These are phyloP conservation scores for Agrilus planipennis DNA, from an alignment of 1,140 invertebrate species.

Conservation along the genomic window DNA sequence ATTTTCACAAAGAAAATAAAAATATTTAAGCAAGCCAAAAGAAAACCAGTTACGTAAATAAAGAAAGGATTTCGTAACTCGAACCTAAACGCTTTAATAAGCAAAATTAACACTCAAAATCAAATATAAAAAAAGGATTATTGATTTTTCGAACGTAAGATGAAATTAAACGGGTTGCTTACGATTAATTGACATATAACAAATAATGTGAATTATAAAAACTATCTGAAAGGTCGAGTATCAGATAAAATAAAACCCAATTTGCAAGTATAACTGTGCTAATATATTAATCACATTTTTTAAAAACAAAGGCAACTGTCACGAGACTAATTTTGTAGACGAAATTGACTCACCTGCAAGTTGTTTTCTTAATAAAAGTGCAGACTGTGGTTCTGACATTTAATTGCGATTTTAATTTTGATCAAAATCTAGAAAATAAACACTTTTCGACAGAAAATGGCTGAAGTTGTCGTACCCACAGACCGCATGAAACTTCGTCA, in stretches of 20 bases:
- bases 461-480: constrained; percentile 33
- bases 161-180: too few species aligned
- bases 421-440: constrained; percentile 46
- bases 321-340: too few species aligned
- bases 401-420: constrained; percentile 59
- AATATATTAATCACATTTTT: constrained; percentile 5
- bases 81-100: too few species aligned
- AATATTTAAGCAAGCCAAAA: too few species aligned
- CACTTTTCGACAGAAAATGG: constrained; percentile 47
- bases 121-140: too few species aligned
- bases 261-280: constrained; percentile 1
- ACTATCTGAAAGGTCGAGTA: background rate
- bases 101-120: too few species aligned
- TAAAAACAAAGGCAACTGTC: background rate
- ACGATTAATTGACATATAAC: background rate
- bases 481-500: constrained; percentile 25
- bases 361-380: constrained; percentile 89
- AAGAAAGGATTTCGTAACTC: too few species aligned
- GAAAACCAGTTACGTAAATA: too few species aligned
- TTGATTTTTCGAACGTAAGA: too few species aligned
- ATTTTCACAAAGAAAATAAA: too few species aligned
- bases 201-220: background rate
- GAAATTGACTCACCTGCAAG: constrained; percentile 68
- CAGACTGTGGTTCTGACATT: constrained; percentile 90
- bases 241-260: background rate